Evolutionary conservation across 2,888 invertebrate genomes (phyloP), one percentile per base, ranked within the genome.

Genomic region (Cataglyphis albicans): DNA sequence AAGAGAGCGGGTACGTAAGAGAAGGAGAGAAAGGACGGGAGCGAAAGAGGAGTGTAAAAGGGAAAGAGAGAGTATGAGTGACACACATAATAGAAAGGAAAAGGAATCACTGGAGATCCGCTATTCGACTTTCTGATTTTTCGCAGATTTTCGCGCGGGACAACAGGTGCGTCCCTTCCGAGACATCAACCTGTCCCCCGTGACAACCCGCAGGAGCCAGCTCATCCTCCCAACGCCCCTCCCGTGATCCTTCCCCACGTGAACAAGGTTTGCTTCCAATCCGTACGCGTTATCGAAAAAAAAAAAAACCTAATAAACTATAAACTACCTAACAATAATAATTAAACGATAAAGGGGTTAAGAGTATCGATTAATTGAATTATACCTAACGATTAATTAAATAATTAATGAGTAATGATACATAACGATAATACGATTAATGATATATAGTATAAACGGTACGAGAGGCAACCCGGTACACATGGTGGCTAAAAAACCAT

Each of bases 241-340:
- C 83, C 86, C 86, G 52, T 70, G 84, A 88, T 86, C 89, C 89
- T 86, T 87, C 83, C 87, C 87, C 84, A 86, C 83, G 86, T 84
- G 84, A 89, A 88, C 84, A 92, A 94, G 93, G 92, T 93, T 94
- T 93, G 93, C 93, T 94, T 94, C 93, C 93, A 93, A 92, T 92
- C 92, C 92, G 93, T 91, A 90, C 91, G 92, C 92, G 93, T 93
- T 93, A 93, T 91, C 92, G 92, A 52, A 52, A 52, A 52, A 48
- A 52, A 48, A 25, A 52, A 52, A 92, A 91, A 93, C 92, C 92
- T 92, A 92, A 91, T 92, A 90, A 94, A 93, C 92, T 94, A 94
- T 94, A 93, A 93, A 92, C 92, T 93, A 94, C 92, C 92, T 93
- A 93, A 94, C 92, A 93, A 94, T 94, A 93, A 93, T 92, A 88